A percentile compares a stretch with the other conserved stretches of the same genome.
phyloP scores from a whole-genome alignment of 2,113 vertebrate genomes.

The Dicentrarchus labrax region DNA sequence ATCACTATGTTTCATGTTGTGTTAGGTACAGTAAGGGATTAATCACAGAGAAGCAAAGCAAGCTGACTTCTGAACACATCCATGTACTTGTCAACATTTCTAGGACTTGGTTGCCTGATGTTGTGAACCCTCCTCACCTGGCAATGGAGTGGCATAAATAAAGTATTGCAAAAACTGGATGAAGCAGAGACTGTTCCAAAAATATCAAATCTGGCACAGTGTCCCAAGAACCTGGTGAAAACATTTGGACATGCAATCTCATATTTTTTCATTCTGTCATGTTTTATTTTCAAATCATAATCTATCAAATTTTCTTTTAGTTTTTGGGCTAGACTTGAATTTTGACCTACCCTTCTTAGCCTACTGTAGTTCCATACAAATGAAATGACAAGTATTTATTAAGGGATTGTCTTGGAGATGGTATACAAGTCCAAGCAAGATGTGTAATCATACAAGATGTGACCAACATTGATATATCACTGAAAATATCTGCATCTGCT shows the following conservation, averaged over 20 bases:
- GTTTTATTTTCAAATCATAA: not conserved
- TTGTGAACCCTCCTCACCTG: conserved; percentile 24
- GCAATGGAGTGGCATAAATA: not conserved
- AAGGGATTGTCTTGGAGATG: not conserved
- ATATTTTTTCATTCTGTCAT: not conserved
- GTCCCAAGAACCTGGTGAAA: not conserved
- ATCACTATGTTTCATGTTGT: not conserved
- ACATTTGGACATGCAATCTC: not conserved
- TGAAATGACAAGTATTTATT: no score
- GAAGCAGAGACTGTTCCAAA: not conserved
- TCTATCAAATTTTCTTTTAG: no score
- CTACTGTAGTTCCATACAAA: not conserved
- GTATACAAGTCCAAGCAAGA: not conserved
- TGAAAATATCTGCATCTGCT: conserved; percentile 35
- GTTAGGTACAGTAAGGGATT: conserved; percentile 27
- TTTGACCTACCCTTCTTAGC: not conserved
- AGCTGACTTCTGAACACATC: conserved; percentile 28
- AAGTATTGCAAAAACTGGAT: not conserved
- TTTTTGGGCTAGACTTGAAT: not conserved
- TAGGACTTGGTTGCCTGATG: not conserved
- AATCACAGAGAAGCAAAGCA: conserved; percentile 32
- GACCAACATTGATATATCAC: not conserved
- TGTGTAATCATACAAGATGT: not conserved
- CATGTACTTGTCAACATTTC: conserved; percentile 17
- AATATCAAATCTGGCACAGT: not conserved